Evolutionary conservation across 2,113 vertebrate genomes (phyloP), one percentile per base, ranked within the genome.

Genomic region (Sakesphorus luctuosus): DNA sequence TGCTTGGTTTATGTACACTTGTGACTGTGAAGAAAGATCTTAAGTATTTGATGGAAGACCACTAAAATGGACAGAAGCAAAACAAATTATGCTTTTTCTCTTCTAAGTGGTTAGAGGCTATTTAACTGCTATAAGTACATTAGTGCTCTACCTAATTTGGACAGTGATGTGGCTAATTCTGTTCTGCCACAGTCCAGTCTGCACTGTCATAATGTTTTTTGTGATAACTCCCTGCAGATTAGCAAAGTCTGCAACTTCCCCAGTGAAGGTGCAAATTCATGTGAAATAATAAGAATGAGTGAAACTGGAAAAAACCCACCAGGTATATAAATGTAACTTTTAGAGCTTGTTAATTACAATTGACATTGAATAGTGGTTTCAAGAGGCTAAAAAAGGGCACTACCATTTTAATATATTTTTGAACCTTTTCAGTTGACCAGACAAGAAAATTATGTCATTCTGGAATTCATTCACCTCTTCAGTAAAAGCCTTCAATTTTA

Each of bases 381-480:
- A 89, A 92, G 77, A 97, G 73, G 86, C 88, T 76, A 78, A 69
- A 94, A 94, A 96, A 94, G 84, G 89, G 89, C 89, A 18, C 10
- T 65, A 71, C 83, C 53, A 61, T 97, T 97, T 96, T 93, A 96
- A 90, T 82, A 74, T 71, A 59, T 97, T 96, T 96, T 96, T 87
- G 94, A 97, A 95, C 18, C 31, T 97, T 97, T 97, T 97, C 94
- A 93, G 28, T 68, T 79, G 66, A 96, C 77, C 79, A 93, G 93
- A 88, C 95, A 97, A 96, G 91, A 96, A 97, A 97, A 96, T 96
- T 26, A 46, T 88, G 94, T 98, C 97, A 98, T 99, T 98, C 93
- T 95, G 84, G 92, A 97, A 98, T 96, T 97, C 97, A 97, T 98
- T 98, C 98, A 98, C 96, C 94, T 98, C 96, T 98, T 97, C 72